Evolutionary conservation across 2,113 vertebrate genomes (phyloP), one percentile per base, ranked within the genome.

Genomic region (Balaeniceps rex): DNA sequence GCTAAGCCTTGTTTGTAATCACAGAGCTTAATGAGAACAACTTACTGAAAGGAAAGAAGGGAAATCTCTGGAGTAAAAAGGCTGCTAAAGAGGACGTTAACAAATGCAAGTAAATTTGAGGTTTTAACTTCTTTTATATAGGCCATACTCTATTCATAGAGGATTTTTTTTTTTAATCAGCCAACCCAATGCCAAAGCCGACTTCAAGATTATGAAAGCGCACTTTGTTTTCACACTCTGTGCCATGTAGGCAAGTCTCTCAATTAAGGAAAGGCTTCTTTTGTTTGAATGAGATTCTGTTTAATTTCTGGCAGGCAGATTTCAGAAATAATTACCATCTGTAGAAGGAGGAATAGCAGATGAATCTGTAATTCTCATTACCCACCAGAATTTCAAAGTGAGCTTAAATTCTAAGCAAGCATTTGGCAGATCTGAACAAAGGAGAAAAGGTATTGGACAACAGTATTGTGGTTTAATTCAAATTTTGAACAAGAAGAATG

Each of bases 1-100:
- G 88, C 81, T 96, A 94, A 96, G 83, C 77, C 87, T 94, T 97
- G 97, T 97, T 97, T 97, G 91, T 96, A 97, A 97, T 97, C 95
- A 95, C 91, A 91, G 88, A 89, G 49, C 78, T 95, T 96, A 97
- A 96, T 94, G 93, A 94, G 94, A 94, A 89, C 96, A 97, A 97
- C 87, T 94, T 93, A 76, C 18, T 40, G 81, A 94, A 92, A 91
- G 42, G 84, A 87, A 94, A 87, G 51, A 90, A 91, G 42, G 63
- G 47, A 95, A 96, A 70, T 96, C 93, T 95, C 95, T 80, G 51
- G 91, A 93, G 95, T 46, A 90, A 92, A 92, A 93, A 94, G 80
- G 38, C 90, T 90, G 88, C 79, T 88, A 86, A 92, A 74, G 76
- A 94, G 90, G 71, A 92, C 1, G 2, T 86, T 95, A 89, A 85